Evolutionary conservation across 2,797 vertebrate genomes (phyloP).

Genomic region (Chanos chanos): DNA sequence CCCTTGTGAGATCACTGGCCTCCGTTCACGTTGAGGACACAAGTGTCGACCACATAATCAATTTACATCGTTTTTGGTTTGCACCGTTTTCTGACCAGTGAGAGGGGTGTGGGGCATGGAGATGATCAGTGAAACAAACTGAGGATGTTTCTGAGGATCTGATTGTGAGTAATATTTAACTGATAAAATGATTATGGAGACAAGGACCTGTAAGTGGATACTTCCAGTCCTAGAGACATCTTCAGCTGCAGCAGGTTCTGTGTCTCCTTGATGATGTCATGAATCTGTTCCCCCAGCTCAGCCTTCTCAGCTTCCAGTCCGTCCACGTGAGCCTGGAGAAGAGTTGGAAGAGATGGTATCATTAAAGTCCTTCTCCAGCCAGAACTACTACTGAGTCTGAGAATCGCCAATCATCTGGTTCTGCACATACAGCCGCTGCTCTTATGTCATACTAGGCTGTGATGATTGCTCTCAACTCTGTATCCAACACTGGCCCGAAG

Average conservation of each 20-base stretch:
- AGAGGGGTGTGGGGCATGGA: neutral
- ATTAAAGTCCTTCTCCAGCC: neutral
- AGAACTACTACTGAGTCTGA: no score
- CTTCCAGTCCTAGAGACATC: constrained; percentile 87
- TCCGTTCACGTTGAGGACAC: constrained; percentile 21
- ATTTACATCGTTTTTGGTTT: neutral
- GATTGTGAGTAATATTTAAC: no score
- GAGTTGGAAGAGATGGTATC: neutral
- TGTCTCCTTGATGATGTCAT: constrained; percentile 75
- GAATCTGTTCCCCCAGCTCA: constrained; percentile 71
- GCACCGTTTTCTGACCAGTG: neutral
- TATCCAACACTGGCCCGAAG: no score
- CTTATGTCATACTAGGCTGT: no score
- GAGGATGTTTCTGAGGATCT: no score
- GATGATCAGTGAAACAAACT: neutral
- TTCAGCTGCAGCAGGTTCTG: constrained; percentile 82
- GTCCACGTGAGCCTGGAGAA: constrained; percentile 74
- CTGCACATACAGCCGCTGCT: no score
- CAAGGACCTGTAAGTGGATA: constrained; percentile 89
- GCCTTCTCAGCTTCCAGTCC: constrained; percentile 80
- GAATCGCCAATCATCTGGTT: no score
- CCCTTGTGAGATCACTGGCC: constrained; percentile 36
- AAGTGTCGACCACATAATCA: constrained; percentile 1
- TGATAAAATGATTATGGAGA: no score
- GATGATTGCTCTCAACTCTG: no score